Evolutionary conservation across 2,888 invertebrate genomes (phyloP).

Genomic region (Meteorus colon): DNA sequence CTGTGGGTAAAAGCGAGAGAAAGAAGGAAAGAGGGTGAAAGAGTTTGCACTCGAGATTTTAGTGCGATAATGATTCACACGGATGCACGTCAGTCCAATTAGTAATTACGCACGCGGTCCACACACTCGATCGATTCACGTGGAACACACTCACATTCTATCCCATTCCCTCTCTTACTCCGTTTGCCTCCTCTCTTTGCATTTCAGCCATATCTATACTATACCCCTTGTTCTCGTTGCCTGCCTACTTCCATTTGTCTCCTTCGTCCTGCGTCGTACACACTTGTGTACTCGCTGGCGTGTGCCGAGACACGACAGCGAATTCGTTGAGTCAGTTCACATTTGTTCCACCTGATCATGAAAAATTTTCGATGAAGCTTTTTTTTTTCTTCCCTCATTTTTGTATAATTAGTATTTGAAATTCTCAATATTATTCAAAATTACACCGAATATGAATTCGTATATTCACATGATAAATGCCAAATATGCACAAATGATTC

Average conservation of each 20-base stretch:
- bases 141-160: conserved; percentile 24
- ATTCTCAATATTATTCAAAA: too few relatives aligned
- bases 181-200: background rate
- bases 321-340: background rate
- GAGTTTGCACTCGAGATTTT: conserved; percentile 37
- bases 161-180: background rate
- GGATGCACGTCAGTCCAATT: conserved; percentile 57
- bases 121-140: conserved; percentile 50
- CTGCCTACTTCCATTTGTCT: background rate
- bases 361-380: background rate
- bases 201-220: background rate
- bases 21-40: conserved; percentile 21
- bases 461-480: too few relatives aligned
- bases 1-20: too few relatives aligned
- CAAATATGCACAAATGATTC: too few relatives aligned
- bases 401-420: too few relatives aligned
- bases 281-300: background rate
- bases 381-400: too few relatives aligned
- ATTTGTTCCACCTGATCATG: conserved; percentile 1
- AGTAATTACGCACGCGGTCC: conserved; percentile 53
- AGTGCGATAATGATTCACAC: conserved; percentile 55
- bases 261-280: background rate
- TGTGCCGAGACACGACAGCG: too few relatives aligned
- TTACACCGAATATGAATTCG: too few relatives aligned
- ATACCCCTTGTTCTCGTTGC: background rate